Conservation (phyloP, 2,113 vertebrate genomes). For the Polyodon spathula region DNA sequence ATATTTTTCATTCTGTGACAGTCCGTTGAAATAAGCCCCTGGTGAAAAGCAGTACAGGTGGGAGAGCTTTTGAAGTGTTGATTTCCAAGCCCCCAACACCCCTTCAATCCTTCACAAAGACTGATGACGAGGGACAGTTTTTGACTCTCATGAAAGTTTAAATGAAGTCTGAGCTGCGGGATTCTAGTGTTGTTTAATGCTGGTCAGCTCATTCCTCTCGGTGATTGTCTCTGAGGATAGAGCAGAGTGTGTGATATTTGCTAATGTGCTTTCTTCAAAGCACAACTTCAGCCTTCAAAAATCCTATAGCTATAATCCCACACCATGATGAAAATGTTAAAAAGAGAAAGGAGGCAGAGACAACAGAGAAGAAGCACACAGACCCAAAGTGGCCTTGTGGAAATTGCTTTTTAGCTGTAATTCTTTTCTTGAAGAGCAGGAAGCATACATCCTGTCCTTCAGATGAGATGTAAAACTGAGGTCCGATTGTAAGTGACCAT, state of each 20-base stretch:
- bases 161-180: background rate
- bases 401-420: no score
- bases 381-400: no score
- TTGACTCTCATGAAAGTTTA: slow-evolving; percentile 1
- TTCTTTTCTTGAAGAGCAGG: no score
- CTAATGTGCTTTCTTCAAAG: background rate
- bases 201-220: background rate
- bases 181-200: background rate
- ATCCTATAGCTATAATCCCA: background rate
- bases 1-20: background rate
- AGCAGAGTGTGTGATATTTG: background rate
- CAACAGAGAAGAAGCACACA: no score
- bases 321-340: background rate
- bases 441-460: no score
- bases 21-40: background rate
- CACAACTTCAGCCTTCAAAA: background rate
- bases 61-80: background rate
- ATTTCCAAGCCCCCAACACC: background rate
- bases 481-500: no score
- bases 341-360: no score
- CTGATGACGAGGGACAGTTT: background rate
- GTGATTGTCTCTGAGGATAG: background rate
- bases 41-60: background rate
- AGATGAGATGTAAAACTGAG: no score
- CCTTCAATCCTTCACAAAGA: background rate